phyloP scores from a whole-genome alignment of 1,140 invertebrate genomes.

The Drosophila ananassae region DNA sequence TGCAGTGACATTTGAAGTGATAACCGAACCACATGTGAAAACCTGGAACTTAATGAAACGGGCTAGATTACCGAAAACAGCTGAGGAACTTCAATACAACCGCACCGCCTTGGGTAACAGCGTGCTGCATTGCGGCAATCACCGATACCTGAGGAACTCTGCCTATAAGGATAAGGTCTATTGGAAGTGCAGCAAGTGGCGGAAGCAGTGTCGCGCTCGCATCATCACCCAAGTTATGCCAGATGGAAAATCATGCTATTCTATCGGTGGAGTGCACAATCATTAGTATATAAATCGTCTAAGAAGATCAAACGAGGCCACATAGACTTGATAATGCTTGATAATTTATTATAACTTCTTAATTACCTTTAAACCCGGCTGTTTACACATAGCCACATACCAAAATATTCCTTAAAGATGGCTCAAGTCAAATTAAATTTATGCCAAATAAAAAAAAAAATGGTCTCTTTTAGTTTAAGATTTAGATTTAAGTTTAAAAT shows the following conservation, averaged over 20 bases:
- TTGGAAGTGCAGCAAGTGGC: conserved; percentile 84
- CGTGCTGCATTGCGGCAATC: conserved; percentile 66
- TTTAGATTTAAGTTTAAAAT: background rate
- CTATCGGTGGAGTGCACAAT: conserved; percentile 74
- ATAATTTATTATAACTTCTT: background rate
- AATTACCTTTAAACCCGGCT: background rate
- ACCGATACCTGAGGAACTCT: conserved; percentile 80
- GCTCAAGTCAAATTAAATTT: background rate
- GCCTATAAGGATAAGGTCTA: conserved; percentile 79
- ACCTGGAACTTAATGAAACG: conserved; percentile 47
- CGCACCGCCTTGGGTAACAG: conserved; percentile 72
- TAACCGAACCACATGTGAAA: background rate
- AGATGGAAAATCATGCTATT: conserved; percentile 49
- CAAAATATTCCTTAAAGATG: conserved; percentile 1
- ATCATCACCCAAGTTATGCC: conserved; percentile 66
- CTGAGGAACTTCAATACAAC: conserved; percentile 60
- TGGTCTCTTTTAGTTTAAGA: background rate
- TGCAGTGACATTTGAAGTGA: conserved; percentile 50
- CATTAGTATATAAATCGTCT: conserved; percentile 34
- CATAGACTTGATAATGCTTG: background rate
- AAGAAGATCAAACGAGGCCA: background rate
- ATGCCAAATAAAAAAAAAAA: background rate
- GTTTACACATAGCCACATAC: background rate
- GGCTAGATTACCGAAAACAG: conserved; percentile 45
- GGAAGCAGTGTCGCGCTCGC: conserved; percentile 71